Evolutionary conservation across 2,113 vertebrate species (phyloP).

Genomic region (Climacteris rufus): DNA sequence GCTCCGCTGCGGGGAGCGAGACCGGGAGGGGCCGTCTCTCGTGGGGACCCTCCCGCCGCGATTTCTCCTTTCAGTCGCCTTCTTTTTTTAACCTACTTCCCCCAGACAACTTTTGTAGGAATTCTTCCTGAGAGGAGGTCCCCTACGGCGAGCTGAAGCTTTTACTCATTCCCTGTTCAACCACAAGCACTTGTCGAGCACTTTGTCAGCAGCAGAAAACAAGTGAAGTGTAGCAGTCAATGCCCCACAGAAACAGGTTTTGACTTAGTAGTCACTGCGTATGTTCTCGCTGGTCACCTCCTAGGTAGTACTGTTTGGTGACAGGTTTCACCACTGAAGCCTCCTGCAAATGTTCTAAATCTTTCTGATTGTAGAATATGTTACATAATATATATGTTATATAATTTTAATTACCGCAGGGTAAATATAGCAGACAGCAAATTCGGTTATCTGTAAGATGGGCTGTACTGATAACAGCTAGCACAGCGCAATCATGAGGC

Average conservation of each 20-base stretch:
- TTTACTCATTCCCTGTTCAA: not conserved
- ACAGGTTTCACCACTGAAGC: not conserved
- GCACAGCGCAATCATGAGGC: not conserved
- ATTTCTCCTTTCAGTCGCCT: not conserved
- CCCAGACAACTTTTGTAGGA: not conserved
- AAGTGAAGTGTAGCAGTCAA: not conserved
- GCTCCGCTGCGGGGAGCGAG: not conserved
- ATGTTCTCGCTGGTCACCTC: not conserved
- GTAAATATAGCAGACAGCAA: conserved; percentile 14
- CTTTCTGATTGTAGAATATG: not conserved
- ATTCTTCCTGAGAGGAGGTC: not conserved
- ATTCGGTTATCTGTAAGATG: not conserved
- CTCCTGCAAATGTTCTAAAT: not conserved
- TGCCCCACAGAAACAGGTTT: not conserved
- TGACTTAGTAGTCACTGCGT: rapidly evolving
- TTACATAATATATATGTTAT: conserved; percentile 24
- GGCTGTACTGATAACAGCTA: not conserved
- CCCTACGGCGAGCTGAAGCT: not conserved
- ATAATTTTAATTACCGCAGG: conserved; percentile 24
- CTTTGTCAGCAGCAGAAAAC: not conserved
- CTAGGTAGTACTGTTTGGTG: rapidly evolving
- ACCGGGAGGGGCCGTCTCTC: not conserved
- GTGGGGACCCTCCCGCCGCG: too few relatives aligned
- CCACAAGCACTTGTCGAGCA: not conserved
- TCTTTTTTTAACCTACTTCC: too few relatives aligned